Base-by-base conservation (phyloP, 2,113 vertebrate genomes). In the Rhinichthys klamathensis region DNA sequence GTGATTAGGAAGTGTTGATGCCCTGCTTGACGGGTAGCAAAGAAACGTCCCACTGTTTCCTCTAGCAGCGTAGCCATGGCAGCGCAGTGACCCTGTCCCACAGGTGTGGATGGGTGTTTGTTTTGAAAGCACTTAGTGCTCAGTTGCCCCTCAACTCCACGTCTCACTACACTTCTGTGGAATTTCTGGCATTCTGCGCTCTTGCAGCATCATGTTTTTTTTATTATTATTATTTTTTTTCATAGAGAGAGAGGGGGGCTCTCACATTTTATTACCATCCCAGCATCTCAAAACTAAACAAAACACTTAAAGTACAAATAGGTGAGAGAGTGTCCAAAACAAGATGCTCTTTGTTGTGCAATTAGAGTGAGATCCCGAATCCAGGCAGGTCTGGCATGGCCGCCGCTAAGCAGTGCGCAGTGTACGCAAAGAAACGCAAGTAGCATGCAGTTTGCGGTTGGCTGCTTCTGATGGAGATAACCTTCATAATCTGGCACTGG, bases 161-260 rank as follows among this genome's bases (percentile, higher is more conserved):
- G 74, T 87, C 85, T 84, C 80, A 69, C 80, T 56, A 56, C 41
- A 79, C 80, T 88, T 89, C n/a, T 12, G 51, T 89, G 87, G 92
- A 93, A 94, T 93, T 88, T 88, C 46, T 84, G 89, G 92, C 91
- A 95, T 94, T 91, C 80, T 76, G 85, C 32, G 1, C 58, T 88
- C 90, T 90, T 92, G 89, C 89, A 92, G 89, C 88, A 89, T 95
- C 92, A 88, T 93, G 90, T 92, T 94, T 91, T 92, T 85, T 92
- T 38, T 51, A 7, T 35, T 70, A 9, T 38, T 73, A 35, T 27
- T 70, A 3, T 79, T 92, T 94, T 91, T 92, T 85, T 92, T 4
- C n/a, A 58, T 25, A 15, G 44, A 35, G 35, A 73, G 21, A 23
- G 65, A 0, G 30, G 6, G 54, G 54, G 6, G 18, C 13, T 83